Evolutionary conservation across 2,888 invertebrate species (phyloP).

Genomic region (Tethea ocularis): DNA sequence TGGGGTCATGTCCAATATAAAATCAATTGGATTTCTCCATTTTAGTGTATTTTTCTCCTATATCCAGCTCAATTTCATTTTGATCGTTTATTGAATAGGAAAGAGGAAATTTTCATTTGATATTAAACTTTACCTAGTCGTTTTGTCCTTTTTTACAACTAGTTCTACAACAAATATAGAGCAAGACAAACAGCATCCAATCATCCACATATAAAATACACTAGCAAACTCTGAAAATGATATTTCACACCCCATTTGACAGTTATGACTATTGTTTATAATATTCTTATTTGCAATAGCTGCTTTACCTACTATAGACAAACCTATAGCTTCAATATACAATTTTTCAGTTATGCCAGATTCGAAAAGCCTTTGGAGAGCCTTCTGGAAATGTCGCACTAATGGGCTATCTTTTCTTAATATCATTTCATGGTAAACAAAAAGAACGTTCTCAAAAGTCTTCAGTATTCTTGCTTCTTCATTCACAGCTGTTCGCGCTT

Average conservation of each 20-base stretch:
- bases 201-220: slow-evolving; percentile 55
- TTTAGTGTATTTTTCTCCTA: not conserved
- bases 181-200: slow-evolving; percentile 54
- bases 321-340: slow-evolving; percentile 59
- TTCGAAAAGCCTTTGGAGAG: slow-evolving; percentile 55
- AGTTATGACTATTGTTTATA: slow-evolving; percentile 58
- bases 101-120: not conserved
- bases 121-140: not conserved
- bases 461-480: slow-evolving; percentile 59
- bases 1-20: slow-evolving; percentile 23
- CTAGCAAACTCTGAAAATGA: slow-evolving; percentile 55
- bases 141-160: slow-evolving; percentile 16
- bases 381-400: slow-evolving; percentile 38
- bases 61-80: not conserved
- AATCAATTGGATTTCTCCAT: not conserved
- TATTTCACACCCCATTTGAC: slow-evolving; percentile 60
- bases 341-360: slow-evolving; percentile 61
- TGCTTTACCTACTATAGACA: slow-evolving; percentile 50
- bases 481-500: slow-evolving; percentile 53
- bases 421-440: slow-evolving; percentile 65
- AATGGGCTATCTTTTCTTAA: slow-evolving; percentile 51
- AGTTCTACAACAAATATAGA: slow-evolving; percentile 54
- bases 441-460: slow-evolving; percentile 51
- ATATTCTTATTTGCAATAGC: slow-evolving; percentile 48
- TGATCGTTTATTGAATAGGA: not conserved